Evolutionary conservation across 2,888 invertebrate genomes (phyloP).

Genomic region (Microctonus hyperodae): DNA sequence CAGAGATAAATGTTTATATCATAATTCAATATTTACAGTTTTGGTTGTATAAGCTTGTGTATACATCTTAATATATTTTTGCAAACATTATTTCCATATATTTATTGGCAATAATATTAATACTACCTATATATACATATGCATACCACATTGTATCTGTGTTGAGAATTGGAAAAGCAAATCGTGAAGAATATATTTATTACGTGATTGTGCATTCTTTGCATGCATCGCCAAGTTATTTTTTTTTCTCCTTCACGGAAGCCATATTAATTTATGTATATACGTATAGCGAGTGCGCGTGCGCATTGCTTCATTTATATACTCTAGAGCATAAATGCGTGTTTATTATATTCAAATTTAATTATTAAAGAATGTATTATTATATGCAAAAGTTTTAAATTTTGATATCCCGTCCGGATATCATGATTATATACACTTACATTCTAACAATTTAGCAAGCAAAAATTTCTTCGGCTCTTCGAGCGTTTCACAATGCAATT

Average conservation of each 20-base stretch:
- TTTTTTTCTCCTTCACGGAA: constrained; percentile 22
- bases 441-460: background rate
- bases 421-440: background rate
- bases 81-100: too few relatives aligned
- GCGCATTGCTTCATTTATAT: background rate
- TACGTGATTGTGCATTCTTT: constrained; percentile 28
- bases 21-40: too few relatives aligned
- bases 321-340: too few relatives aligned
- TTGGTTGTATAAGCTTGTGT: too few relatives aligned
- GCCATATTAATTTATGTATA: background rate
- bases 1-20: too few relatives aligned
- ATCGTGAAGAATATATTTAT: constrained; percentile 3
- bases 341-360: too few relatives aligned
- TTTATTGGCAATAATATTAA: too few relatives aligned
- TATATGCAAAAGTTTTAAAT: background rate
- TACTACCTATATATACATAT: background rate
- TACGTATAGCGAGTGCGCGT: background rate
- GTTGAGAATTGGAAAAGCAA: background rate
- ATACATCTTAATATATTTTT: too few relatives aligned
- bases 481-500: too few relatives aligned
- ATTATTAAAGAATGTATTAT: too few relatives aligned
- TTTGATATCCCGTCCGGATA: background rate
- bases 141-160: background rate
- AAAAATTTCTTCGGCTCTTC: background rate
- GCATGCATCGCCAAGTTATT: background rate